These are phyloP conservation scores for Invenusta paracnida DNA, from an alignment of 2,888 invertebrate species.

Conservation along the genomic window DNA sequence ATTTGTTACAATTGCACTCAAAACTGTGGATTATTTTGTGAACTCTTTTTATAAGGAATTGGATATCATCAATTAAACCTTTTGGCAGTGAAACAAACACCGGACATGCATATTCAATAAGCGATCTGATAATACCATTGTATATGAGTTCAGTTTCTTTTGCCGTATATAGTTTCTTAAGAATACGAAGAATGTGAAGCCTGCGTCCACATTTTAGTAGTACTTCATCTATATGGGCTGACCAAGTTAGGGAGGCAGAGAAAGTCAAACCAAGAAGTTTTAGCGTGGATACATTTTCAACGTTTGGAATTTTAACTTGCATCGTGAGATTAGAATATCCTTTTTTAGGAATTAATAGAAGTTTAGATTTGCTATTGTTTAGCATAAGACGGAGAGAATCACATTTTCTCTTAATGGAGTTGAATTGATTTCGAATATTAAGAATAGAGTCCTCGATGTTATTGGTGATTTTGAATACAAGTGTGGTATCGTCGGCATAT, in stretches of 20 bases:
- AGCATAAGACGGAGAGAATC: background rate
- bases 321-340: background rate
- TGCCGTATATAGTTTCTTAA: background rate
- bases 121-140: background rate
- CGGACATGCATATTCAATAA: no score
- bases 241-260: background rate
- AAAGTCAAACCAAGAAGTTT: background rate
- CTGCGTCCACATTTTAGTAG: background rate
- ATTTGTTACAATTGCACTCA: background rate
- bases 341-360: background rate
- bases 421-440: background rate
- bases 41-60: background rate
- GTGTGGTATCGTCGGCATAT: slow-evolving; percentile 9
- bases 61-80: no score
- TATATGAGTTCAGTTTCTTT: background rate
- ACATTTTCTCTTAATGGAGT: background rate
- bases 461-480: background rate
- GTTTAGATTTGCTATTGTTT: background rate
- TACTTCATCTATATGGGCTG: background rate
- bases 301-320: background rate
- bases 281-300: background rate
- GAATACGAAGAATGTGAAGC: background rate
- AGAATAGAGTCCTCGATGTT: background rate
- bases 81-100: no score
- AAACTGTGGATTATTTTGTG: background rate